These are phyloP conservation scores for Mus caroli DNA, from an alignment of 2,797 vertebrate genomes.

Conservation along the genomic window DNA sequence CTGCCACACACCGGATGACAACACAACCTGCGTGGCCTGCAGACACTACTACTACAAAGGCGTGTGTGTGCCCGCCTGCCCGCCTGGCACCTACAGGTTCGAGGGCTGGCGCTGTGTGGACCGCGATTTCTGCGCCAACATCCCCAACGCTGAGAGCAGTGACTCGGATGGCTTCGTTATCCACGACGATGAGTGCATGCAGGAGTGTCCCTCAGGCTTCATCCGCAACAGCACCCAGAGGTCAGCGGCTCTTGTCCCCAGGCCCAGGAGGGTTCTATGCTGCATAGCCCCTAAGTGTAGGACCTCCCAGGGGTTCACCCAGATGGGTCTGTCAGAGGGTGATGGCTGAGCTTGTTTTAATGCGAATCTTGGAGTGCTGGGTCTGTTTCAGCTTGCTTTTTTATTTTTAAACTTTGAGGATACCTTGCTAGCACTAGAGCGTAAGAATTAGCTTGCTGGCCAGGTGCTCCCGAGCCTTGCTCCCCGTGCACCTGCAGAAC, in stretches of 20 bases:
- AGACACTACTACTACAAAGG: slow-evolving; percentile 95
- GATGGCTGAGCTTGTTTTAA: not conserved
- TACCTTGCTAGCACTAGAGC: not conserved
- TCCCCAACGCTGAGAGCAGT: slow-evolving; percentile 89
- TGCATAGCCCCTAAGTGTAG: rapidly evolving
- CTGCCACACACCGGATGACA: slow-evolving; percentile 93
- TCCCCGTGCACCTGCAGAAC: not conserved
- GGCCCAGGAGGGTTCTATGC: no score
- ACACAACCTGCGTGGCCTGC: slow-evolving; percentile 95
- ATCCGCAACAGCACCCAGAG: slow-evolving; percentile 95
- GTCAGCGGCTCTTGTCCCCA: slow-evolving; percentile 85
- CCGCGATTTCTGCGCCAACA: slow-evolving; percentile 93
- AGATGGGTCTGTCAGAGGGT: not conserved
- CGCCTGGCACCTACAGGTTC: slow-evolving; percentile 95
- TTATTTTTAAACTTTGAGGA: not conserved
- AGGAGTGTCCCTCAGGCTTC: slow-evolving; percentile 96
- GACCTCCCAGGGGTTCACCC: not conserved
- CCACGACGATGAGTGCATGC: slow-evolving; percentile 96
- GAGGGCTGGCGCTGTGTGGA: slow-evolving; percentile 99
- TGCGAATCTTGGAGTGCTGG: not conserved
- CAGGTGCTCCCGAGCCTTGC: not conserved
- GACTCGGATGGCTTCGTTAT: slow-evolving; percentile 95
- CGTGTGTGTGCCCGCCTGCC: slow-evolving; percentile 94
- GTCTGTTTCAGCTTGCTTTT: not conserved
- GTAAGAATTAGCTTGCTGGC: not conserved